Conservation (phyloP, 2,113 vertebrate genomes). For the Dromas ardeola region DNA sequence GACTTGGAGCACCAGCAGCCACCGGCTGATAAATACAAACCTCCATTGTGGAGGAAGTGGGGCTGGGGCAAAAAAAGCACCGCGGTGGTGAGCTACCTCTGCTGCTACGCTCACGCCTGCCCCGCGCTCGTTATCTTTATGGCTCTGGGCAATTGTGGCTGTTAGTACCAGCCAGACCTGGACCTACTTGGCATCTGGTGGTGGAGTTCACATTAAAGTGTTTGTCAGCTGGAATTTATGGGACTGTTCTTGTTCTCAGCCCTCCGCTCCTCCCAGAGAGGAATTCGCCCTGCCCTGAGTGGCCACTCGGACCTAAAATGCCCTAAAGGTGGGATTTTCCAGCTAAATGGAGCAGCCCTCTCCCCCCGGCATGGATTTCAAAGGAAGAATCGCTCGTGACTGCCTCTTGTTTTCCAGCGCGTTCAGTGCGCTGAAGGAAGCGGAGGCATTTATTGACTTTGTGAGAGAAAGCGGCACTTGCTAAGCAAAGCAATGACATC, state of each 20-base stretch:
- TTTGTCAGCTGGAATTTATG: neutral
- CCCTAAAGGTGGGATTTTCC: neutral
- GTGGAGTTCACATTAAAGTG: neutral
- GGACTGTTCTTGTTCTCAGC: neutral
- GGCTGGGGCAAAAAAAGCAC: constrained; percentile 1
- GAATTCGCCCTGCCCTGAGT: neutral
- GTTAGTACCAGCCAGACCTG: neutral
- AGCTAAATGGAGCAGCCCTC: neutral
- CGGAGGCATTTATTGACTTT: neutral
- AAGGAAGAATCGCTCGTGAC: neutral
- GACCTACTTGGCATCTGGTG: neutral
- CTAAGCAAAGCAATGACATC: neutral
- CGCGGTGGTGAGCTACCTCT: neutral
- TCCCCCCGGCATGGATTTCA: neutral
- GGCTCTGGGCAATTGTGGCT: neutral
- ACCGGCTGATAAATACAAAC: constrained; percentile 30
- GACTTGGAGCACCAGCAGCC: neutral
- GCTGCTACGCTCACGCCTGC: neutral
- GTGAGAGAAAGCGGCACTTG: neutral
- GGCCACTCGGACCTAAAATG: neutral
- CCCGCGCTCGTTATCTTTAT: neutral
- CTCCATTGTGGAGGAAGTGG: neutral
- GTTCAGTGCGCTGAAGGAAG: neutral
- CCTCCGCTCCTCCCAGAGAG: neutral
- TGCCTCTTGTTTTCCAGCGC: neutral